A percentile compares a stretch with the other conserved stretches of the same genome.
Evolutionary conservation across 2,888 invertebrate genomes (phyloP).

Genomic region (Atherix ibis): DNA sequence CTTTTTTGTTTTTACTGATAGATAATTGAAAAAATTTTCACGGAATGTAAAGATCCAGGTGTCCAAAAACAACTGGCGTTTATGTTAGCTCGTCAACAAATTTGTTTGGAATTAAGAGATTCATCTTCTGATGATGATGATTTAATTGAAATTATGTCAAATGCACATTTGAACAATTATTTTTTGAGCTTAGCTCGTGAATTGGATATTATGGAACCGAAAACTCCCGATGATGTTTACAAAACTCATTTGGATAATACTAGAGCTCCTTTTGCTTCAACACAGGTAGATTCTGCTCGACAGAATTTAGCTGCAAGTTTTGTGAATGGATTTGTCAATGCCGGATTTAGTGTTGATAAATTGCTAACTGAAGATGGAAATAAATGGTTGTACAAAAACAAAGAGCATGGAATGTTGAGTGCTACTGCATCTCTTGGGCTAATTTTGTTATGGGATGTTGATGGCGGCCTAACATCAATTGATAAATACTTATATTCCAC

Average conservation of each 20-base stretch:
- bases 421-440: conserved; percentile 94
- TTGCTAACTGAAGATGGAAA: conserved; percentile 71
- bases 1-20: conserved; percentile 23
- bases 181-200: conserved; percentile 88
- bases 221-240: conserved; percentile 97
- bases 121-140: conserved; percentile 52
- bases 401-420: conserved; percentile 94
- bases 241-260: conserved; percentile 92
- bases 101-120: conserved; percentile 63
- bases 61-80: conserved; percentile 89
- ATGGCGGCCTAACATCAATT: conserved; percentile 92
- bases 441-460: conserved; percentile 95
- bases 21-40: conserved; percentile 71
- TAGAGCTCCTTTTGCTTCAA: conserved; percentile 55
- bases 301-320: conserved; percentile 96
- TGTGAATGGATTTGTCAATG: conserved; percentile 98
- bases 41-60: conserved; percentile 61
- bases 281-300: conserved; percentile 82
- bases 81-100: conserved; percentile 89
- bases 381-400: conserved; percentile 91
- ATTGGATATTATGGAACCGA: conserved; percentile 98
- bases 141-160: conserved; percentile 80
- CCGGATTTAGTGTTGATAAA: conserved; percentile 94
- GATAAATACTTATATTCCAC: conserved; percentile 94
- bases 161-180: conserved; percentile 82